These are phyloP conservation scores for Ametastegia equiseti DNA, from an alignment of 2,888 invertebrate species.

Conservation along the genomic window DNA sequence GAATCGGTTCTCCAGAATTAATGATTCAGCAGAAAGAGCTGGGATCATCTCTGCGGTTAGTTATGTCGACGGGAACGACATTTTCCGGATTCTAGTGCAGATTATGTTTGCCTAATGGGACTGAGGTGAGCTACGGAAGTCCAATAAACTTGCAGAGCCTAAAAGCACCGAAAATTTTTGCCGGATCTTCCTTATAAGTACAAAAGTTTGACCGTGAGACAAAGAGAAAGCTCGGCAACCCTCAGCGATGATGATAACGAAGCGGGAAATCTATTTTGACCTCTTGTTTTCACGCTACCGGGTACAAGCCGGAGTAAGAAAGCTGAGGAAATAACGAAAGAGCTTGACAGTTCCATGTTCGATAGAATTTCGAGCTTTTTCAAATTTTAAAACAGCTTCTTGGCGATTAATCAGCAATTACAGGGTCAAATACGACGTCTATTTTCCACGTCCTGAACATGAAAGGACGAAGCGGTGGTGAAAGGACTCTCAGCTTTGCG, in stretches of 20 bases:
- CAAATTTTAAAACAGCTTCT: background rate
- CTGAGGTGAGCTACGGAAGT: too few species aligned
- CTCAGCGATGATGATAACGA: background rate
- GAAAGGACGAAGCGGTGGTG: background rate
- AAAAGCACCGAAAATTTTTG: background rate
- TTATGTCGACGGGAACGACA: background rate
- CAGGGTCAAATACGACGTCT: background rate
- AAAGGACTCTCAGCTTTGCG: background rate
- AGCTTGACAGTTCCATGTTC: background rate
- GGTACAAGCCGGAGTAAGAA: background rate
- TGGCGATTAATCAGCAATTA: background rate
- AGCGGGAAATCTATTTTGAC: background rate
- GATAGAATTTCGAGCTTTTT: background rate
- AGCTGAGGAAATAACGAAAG: background rate
- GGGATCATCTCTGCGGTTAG: background rate
- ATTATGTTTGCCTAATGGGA: too few species aligned
- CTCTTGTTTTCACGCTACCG: background rate
- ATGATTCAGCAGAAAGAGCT: background rate
- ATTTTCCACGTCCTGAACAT: background rate
- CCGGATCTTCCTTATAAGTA: background rate
- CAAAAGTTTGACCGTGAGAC: conserved; percentile 10
- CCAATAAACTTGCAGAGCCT: background rate
- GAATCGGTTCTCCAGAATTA: background rate
- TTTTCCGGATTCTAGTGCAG: background rate
- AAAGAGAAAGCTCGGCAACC: background rate